Percentiles rank a stretch among this genome's conserved stretches.
phyloP scores from a whole-genome alignment of 1,140 invertebrate species.

The Eueides isabella region DNA sequence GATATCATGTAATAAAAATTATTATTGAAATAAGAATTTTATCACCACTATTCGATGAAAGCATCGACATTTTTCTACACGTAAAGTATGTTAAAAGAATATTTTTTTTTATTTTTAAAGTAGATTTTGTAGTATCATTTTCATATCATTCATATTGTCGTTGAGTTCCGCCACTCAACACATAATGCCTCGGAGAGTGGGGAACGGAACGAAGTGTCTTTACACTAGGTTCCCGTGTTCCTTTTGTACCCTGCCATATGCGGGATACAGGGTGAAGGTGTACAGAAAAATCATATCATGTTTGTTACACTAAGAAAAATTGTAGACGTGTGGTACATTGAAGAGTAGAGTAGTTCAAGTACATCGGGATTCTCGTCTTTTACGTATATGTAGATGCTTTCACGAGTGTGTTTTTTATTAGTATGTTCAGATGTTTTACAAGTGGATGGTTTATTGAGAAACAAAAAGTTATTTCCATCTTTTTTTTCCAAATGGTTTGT shows the following conservation, averaged over 20 bases:
- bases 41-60: slow-evolving; percentile 36
- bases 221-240: too few species aligned
- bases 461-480: too few species aligned
- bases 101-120: slow-evolving; percentile 1
- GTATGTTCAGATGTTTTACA: slow-evolving; percentile 28
- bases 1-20: neutral
- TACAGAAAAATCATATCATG: too few species aligned
- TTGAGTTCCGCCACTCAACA: too few species aligned
- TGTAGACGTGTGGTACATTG: neutral
- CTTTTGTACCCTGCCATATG: too few species aligned
- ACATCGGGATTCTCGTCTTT: neutral
- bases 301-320: neutral
- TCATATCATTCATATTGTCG: neutral
- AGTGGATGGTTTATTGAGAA: neutral
- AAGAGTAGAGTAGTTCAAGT: neutral
- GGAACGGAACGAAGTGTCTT: too few species aligned
- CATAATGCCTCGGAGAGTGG: too few species aligned
- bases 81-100: neutral
- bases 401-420: slow-evolving; percentile 39
- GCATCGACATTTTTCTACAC: slow-evolving; percentile 44
- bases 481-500: too few species aligned
- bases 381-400: slow-evolving; percentile 48
- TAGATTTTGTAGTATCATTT: slow-evolving; percentile 23
- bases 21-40: neutral
- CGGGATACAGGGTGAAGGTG: too few species aligned